Evolutionary conservation across 2,113 vertebrate genomes (phyloP).

Genomic region (Tenebrosternarchus preto): DNA sequence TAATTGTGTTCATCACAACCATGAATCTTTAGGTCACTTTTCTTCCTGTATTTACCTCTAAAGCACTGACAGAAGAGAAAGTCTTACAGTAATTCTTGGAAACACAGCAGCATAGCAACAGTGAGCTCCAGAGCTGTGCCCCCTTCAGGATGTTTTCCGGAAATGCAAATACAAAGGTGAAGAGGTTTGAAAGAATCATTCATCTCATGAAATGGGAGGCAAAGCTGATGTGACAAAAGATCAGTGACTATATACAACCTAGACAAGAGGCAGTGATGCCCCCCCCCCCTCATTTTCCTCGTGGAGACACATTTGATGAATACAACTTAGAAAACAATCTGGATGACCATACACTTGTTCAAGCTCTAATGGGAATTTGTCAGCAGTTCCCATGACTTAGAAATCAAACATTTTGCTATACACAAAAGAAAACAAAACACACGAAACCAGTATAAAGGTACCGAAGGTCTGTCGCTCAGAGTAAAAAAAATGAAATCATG

Average conservation of each 20-base stretch:
- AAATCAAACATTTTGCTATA: not conserved
- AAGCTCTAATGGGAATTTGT: constrained; percentile 19
- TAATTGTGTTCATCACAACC: constrained; percentile 2
- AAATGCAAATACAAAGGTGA: constrained; percentile 17
- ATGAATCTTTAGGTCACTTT: not conserved
- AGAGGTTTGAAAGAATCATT: constrained; percentile 25
- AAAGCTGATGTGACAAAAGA: not conserved
- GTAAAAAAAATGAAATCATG: not conserved
- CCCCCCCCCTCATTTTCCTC: not conserved
- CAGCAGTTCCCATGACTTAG: not conserved
- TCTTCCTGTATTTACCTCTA: not conserved
- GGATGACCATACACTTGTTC: constrained; percentile 1
- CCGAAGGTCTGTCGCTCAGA: not conserved
- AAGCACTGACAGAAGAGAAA: not conserved
- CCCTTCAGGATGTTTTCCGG: not conserved
- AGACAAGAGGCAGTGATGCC: not conserved
- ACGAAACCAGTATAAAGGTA: not conserved
- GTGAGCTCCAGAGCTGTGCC: not conserved
- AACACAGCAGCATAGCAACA: not conserved
- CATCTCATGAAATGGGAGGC: not conserved
- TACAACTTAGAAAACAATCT: constrained; percentile 15
- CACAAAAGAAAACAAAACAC: not conserved
- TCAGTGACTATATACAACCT: constrained; percentile 1
- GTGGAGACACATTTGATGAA: not conserved
- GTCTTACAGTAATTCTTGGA: not conserved